A percentile compares a stretch with the other conserved stretches of the same genome.
phyloP scores from a whole-genome alignment of 2,797 vertebrate species.

The Leuciscus waleckii region DNA sequence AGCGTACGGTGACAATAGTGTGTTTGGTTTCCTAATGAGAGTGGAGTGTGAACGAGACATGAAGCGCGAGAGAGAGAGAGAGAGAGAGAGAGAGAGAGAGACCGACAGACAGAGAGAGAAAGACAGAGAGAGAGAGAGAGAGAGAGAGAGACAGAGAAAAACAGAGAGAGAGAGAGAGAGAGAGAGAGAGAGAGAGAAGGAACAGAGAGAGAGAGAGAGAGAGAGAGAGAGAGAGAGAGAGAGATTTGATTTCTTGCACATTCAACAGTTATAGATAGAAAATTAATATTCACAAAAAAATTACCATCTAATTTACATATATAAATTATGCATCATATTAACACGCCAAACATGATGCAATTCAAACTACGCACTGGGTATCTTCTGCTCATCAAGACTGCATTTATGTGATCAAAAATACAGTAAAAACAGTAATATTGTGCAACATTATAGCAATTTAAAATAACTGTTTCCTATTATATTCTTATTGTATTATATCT shows the following conservation, averaged over 20 bases:
- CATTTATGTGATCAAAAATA: background rate
- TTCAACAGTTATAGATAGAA: background rate
- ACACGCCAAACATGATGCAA: background rate
- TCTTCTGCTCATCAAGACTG: background rate
- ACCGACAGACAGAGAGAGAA: background rate
- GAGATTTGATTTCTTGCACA: background rate
- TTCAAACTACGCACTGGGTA: background rate
- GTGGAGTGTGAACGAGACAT: constrained; percentile 1
- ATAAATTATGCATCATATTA: background rate
- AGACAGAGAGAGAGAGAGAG: background rate
- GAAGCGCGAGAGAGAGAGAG: background rate
- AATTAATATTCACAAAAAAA: background rate
- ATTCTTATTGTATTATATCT: no score
- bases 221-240: background rate
- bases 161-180: background rate
- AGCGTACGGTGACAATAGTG: constrained; percentile 19
- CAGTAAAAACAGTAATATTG: background rate
- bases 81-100: background rate
- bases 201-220: no score
- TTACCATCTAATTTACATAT: background rate
- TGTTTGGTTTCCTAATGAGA: constrained; percentile 43
- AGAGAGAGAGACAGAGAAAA: background rate
- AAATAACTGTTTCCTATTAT: background rate
- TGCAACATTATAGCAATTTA: background rate
- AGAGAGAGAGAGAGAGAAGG: background rate